Conservation (phyloP, 2,888 invertebrate species). For the Hypselothyrea guttata region DNA sequence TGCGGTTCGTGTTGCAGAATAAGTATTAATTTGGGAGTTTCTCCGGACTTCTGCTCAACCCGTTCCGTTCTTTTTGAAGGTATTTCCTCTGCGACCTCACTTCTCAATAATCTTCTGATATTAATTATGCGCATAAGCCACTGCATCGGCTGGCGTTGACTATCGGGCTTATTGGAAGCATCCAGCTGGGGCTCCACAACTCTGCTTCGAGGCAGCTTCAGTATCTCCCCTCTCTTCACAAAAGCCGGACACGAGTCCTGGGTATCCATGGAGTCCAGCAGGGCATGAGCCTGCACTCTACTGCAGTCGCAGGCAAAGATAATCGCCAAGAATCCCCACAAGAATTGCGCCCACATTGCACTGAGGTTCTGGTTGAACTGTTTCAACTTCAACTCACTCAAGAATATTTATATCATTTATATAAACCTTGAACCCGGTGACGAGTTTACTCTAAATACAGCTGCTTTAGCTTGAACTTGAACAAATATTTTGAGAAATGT, state of each 20-base stretch:
- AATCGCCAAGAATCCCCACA: slow-evolving; percentile 1
- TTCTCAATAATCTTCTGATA: slow-evolving; percentile 10
- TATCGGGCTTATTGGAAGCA: neutral
- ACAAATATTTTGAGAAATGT: slow-evolving; percentile 18
- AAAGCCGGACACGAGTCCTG: slow-evolving; percentile 7
- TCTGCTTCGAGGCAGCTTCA: neutral
- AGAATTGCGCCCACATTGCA: slow-evolving; percentile 28
- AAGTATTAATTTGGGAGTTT: slow-evolving; percentile 2
- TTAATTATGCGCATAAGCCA: slow-evolving; percentile 43
- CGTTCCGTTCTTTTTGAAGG: neutral
- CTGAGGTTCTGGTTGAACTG: slow-evolving; percentile 16
- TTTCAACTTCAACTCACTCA: neutral
- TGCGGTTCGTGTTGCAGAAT: slow-evolving; percentile 6
- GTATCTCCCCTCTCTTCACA: neutral
- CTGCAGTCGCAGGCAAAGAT: slow-evolving; percentile 5
- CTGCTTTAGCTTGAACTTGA: slow-evolving; percentile 22
- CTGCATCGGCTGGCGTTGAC: neutral
- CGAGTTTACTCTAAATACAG: slow-evolving; percentile 6
- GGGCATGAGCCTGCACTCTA: slow-evolving; percentile 1
- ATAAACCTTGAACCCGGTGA: slow-evolving; percentile 24
- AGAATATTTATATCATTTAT: neutral
- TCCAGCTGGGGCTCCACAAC: neutral
- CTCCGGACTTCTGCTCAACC: neutral
- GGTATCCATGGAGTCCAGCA: neutral
- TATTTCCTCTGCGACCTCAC: neutral